phyloP scores from a whole-genome alignment of 2,113 vertebrate species.

The Chrysemys picta region DNA sequence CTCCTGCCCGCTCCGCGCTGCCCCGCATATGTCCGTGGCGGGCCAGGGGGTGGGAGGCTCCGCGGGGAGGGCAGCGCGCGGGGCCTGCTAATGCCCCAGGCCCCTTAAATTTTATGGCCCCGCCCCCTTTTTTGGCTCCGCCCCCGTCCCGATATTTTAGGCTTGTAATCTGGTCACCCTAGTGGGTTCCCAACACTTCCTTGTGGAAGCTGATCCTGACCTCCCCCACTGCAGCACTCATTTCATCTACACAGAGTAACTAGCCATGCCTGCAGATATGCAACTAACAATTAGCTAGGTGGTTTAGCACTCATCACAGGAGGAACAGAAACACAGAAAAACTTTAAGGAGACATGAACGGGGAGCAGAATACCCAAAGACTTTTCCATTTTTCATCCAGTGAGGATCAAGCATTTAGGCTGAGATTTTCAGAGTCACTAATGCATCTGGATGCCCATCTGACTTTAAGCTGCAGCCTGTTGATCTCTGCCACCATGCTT shows the following conservation, averaged over 20 bases:
- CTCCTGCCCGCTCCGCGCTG: too few relatives aligned
- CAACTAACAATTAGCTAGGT: not conserved
- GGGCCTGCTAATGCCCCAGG: too few relatives aligned
- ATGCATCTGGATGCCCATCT: not conserved
- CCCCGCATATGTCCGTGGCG: too few relatives aligned
- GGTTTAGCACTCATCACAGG: not conserved
- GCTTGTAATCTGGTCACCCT: too few relatives aligned
- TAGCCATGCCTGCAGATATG: not conserved
- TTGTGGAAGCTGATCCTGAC: not conserved
- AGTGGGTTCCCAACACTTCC: too few relatives aligned
- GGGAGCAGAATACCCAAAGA: not conserved
- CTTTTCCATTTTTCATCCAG: not conserved
- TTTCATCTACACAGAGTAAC: not conserved
- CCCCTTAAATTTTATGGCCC: too few relatives aligned
- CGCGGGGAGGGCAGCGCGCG: too few relatives aligned
- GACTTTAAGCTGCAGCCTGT: not conserved
- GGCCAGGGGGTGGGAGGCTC: too few relatives aligned
- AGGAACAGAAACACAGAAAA: not conserved
- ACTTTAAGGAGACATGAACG: not conserved
- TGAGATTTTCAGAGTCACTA: not conserved
- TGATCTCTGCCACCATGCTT: not conserved
- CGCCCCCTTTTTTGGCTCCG: too few relatives aligned
- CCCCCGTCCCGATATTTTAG: too few relatives aligned
- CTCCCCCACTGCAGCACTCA: not conserved
- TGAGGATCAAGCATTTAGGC: not conserved